Conservation (phyloP, 2,113 vertebrate genomes). For the Hiodon tergisus region DNA sequence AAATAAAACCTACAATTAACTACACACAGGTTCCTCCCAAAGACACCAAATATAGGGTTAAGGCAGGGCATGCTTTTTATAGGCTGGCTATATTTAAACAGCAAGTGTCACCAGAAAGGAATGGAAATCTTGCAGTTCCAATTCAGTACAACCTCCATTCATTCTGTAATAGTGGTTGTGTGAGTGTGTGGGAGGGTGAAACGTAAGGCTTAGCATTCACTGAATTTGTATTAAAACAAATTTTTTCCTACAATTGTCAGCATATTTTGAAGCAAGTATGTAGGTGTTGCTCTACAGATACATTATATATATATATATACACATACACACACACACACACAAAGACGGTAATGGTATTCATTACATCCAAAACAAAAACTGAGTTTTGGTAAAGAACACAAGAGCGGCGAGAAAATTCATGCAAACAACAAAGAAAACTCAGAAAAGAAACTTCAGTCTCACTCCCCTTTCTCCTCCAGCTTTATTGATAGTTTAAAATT, state of each 20-base stretch:
- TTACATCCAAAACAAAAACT: too few species aligned
- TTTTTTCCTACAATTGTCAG: too few species aligned
- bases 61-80: constrained; percentile 27
- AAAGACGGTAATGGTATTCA: background rate
- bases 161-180: background rate
- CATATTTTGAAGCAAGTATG: too few species aligned
- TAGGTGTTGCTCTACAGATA: background rate
- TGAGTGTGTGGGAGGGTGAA: too few species aligned
- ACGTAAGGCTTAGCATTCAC: too few species aligned
- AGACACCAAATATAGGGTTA: background rate
- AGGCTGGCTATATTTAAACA: constrained; percentile 33
- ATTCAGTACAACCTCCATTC: constrained; percentile 16
- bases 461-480: constrained; percentile 86
- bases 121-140: constrained; percentile 14
- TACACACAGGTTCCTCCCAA: too few species aligned
- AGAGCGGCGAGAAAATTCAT: too few species aligned
- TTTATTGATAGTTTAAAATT: constrained; percentile 97
- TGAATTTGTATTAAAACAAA: too few species aligned
- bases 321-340: background rate
- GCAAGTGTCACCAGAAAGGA: constrained; percentile 25
- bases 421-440: constrained; percentile 35
- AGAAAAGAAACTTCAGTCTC: constrained; percentile 69
- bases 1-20: too few species aligned
- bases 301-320: background rate
- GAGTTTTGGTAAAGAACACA: too few species aligned